phyloP scores from a whole-genome alignment of 2,888 invertebrate genomes.

The Nomada flava region DNA sequence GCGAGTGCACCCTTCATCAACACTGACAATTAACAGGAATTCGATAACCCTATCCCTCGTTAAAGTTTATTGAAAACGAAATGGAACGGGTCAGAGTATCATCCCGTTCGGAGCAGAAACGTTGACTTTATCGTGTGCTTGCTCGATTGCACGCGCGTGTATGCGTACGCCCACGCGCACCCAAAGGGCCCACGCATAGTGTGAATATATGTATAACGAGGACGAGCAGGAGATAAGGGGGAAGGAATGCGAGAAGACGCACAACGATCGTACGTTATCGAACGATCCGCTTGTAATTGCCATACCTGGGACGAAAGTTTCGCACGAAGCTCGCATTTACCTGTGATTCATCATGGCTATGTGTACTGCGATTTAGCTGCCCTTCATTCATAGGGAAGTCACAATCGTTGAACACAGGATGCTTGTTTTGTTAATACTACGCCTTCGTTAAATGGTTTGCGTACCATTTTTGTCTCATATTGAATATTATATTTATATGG shows the following conservation, averaged over 20 bases:
- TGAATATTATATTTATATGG: too few species aligned
- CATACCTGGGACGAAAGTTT: not conserved
- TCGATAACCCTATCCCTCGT: constrained; percentile 26
- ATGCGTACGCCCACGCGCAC: constrained; percentile 59
- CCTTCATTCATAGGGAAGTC: not conserved
- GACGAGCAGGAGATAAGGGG: constrained; percentile 43
- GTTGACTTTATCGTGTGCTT: constrained; percentile 26
- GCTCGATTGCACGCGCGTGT: constrained; percentile 30
- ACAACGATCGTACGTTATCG: constrained; percentile 53
- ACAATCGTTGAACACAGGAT: too few species aligned
- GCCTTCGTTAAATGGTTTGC: too few species aligned
- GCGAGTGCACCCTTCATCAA: too few species aligned
- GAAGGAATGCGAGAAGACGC: constrained; percentile 57
- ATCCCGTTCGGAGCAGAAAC: constrained; percentile 20
- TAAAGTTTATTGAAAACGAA: constrained; percentile 49
- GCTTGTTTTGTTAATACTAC: too few species aligned
- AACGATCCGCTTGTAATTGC: constrained; percentile 26
- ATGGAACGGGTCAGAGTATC: constrained; percentile 35
- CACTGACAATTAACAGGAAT: constrained; percentile 25
- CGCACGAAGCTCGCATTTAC: constrained; percentile 16
- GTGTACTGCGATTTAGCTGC: not conserved
- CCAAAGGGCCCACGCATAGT: constrained; percentile 66
- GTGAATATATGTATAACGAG: constrained; percentile 53
- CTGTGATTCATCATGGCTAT: not conserved
- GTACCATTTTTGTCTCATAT: too few species aligned